phyloP scores from a whole-genome alignment of 2,113 vertebrate species.

The Rhombomys opimus region DNA sequence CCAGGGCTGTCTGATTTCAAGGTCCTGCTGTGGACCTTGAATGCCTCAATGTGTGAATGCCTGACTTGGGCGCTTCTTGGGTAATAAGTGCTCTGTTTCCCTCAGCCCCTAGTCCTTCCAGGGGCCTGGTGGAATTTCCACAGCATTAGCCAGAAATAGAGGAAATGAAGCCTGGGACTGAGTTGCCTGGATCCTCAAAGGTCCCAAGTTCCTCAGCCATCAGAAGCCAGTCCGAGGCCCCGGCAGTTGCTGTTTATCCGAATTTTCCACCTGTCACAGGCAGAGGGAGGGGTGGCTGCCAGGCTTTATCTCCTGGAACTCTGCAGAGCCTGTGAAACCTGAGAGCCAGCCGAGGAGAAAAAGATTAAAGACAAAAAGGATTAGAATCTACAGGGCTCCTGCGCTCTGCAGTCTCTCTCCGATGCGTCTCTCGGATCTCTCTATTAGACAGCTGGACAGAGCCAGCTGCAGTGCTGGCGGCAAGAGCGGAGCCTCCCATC shows the following conservation, averaged over 20 bases:
- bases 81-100: not conserved
- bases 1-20: not conserved
- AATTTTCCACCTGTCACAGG: not conserved
- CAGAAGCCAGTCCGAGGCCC: not conserved
- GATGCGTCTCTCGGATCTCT: not conserved
- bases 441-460: slow-evolving; percentile 30
- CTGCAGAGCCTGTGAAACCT: slow-evolving; percentile 55
- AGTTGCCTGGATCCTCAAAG: not conserved
- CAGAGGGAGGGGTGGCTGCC: not conserved
- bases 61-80: not conserved
- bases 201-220: not conserved
- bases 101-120: too few species aligned
- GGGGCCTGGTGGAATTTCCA: not conserved
- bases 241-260: not conserved
- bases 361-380: slow-evolving; percentile 78
- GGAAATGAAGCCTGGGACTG: not conserved
- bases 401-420: not conserved
- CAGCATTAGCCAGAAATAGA: not conserved
- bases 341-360: slow-evolving; percentile 53
- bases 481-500: not conserved
- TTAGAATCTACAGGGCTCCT: slow-evolving; percentile 74
- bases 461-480: rapidly evolving
- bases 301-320: slow-evolving; percentile 71
- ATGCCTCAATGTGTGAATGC: not conserved
- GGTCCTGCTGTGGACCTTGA: not conserved